Base-by-base conservation (phyloP, 2,113 vertebrate genomes). In the Garra rufa region DNA sequence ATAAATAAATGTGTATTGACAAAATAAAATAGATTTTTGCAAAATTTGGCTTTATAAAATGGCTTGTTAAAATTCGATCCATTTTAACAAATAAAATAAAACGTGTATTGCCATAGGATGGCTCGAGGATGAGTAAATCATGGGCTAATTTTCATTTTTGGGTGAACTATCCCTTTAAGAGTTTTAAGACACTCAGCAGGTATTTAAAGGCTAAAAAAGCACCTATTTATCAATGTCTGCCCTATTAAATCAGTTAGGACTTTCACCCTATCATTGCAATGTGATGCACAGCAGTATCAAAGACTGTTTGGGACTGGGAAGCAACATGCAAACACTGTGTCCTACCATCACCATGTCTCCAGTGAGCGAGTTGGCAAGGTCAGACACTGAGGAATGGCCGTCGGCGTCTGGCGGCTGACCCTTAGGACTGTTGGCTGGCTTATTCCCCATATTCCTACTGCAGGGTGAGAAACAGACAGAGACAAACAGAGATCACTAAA, bases 341-440 rank as follows among this genome's bases (percentile, higher is more conserved):
- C 95, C 93, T 95, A 99, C 98, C 98, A 99, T 99, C 57, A 99
- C 95, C 98, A 98, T 98, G 94, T 99, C 98, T 76, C 98, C 98
- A 88, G 98, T 99, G 88, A 99, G 94, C 67, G 98, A 99, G 92
- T 99, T 99, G 90, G 96, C 97, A 69, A 99, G 95, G 91, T 99
- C 98, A 0, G 98, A 97, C 75, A 99, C 97, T 0, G 98, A 99
- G 81, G 98, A 98, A 76, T 92, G 97, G 0, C 97, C 95, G 67
- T 99, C 98, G 0, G 96, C 96, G 85, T 99, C 97, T 0, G 96
- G 96, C 0, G 96, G 96, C 0, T 95, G 96, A 93, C 92, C 96
- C 94, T 9, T 96, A 91, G 95, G 96, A 0, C 97, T 94, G 38
- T 96, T 94, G 21, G 92, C 97, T 0, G 94, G 95, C 91, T 98